Evolutionary conservation across 1,140 invertebrate genomes (phyloP).

Genomic region (Pantala flavescens): DNA sequence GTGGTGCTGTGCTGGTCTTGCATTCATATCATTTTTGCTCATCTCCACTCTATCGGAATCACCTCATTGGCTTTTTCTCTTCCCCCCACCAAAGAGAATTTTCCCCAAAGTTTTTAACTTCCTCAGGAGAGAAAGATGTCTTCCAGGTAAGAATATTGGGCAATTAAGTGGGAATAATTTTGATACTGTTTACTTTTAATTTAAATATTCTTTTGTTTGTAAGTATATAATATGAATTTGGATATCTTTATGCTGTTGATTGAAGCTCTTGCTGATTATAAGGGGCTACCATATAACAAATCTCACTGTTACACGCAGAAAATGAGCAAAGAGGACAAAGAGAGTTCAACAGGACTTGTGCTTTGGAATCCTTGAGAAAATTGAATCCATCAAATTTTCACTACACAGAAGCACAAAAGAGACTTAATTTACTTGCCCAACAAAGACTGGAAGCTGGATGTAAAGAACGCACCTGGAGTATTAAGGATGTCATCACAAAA

Average conservation of each 20-base stretch:
- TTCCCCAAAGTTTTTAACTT: too few relatives aligned
- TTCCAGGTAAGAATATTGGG: too few relatives aligned
- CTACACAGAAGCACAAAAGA: conserved; percentile 3
- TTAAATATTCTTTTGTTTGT: too few relatives aligned
- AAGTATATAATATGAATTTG: too few relatives aligned
- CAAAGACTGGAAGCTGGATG: conserved; percentile 17
- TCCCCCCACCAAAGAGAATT: conserved; percentile 25
- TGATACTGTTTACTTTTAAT: too few relatives aligned
- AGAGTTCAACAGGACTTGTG: conserved; percentile 13
- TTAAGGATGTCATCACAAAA: conserved; percentile 23
- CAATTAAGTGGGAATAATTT: too few relatives aligned
- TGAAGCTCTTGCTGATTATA: too few relatives aligned
- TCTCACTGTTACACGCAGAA: too few relatives aligned
- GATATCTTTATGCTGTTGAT: too few relatives aligned
- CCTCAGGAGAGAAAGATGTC: too few relatives aligned
- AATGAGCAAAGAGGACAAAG: too few relatives aligned
- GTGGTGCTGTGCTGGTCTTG: conserved; percentile 33
- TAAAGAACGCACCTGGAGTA: conserved; percentile 20
- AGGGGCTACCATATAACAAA: too few relatives aligned
- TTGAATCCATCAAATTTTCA: conserved; percentile 29
- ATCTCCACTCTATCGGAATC: conserved; percentile 41
- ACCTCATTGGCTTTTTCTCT: conserved; percentile 43
- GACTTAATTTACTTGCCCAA: conserved; percentile 15
- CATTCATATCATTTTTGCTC: conserved; percentile 29
- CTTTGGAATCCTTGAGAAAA: conserved; percentile 33